Evolutionary conservation across 2,113 vertebrate genomes (phyloP), one percentile per base, ranked within the genome.

Genomic region (Alligator mississippiensis): DNA sequence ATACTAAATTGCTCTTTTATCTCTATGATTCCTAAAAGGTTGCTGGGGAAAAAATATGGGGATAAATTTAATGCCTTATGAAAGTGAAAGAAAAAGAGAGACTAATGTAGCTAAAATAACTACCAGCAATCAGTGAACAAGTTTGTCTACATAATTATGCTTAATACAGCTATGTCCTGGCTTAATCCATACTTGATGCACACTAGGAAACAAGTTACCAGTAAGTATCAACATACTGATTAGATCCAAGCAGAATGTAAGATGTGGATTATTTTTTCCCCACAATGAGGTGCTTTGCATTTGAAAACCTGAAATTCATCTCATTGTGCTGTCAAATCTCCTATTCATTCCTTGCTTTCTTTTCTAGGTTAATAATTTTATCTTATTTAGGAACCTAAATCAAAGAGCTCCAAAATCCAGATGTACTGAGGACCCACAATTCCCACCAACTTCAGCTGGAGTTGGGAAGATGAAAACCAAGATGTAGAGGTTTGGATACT

Each of bases 371-470:
- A 47, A 91, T 21, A 62, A 85, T 90, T 93, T 82, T 1, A 28
- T 74, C 64, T 61, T 1, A 85, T 77, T 79, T 90, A 11, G 84
- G 89, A 95, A 84, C 77, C 90, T 88, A 88, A 91, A 94, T 60
- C 77, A 83, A 83, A 47, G 80, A 55, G 16, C 86, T 82, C 7
- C 7, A 80, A 57, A 60, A 90, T 88, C 77, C 64, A 68, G 28
- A 72, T 47, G 21, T 72, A 90, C 77, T 93, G 9, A 90, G 59
- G n/a, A 90, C 24, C 55, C 61, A 84, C 25, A 77, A 38, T 74
- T 18, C 16, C 30, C 94, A 59, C 17, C 28, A n/a, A 93, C 84
- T 93, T 94, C 79, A 91, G 28, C 81, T 19, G 38, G 38, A 54
- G 4, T 82, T 68, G 9, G 47, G 47, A 47, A 47, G 47, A 47